These are phyloP conservation scores for Blera fallax DNA, from an alignment of 2,888 invertebrate species.

Conservation along the genomic window DNA sequence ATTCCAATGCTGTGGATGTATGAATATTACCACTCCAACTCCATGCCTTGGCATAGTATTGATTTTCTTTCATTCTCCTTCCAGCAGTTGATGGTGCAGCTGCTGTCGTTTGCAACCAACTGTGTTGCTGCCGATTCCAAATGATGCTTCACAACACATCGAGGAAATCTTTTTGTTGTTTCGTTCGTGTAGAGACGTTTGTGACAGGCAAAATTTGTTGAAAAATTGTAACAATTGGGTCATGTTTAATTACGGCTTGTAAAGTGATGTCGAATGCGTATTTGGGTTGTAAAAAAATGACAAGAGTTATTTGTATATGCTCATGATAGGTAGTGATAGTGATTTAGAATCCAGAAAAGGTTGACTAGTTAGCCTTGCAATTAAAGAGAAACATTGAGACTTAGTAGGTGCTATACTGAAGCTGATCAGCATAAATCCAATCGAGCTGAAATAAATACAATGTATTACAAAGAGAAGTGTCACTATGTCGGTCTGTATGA, in stretches of 20 bases:
- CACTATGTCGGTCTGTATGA: no score
- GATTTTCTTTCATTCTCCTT: conserved; percentile 57
- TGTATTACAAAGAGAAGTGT: no score
- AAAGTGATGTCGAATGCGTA: conserved; percentile 58
- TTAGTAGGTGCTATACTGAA: no score
- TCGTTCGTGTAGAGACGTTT: conserved; percentile 60
- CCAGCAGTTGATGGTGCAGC: conserved; percentile 41
- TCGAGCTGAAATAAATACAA: no score
- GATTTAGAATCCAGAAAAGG: no score
- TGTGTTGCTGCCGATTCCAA: conserved; percentile 27
- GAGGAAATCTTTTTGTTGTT: conserved; percentile 47
- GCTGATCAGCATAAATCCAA: no score
- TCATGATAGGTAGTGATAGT: neutral
- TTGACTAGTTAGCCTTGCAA: no score
- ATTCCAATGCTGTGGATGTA: conserved; percentile 69
- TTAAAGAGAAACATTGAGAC: no score
- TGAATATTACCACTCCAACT: conserved; percentile 70
- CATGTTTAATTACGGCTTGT: conserved; percentile 62
- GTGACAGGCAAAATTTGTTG: conserved; percentile 61
- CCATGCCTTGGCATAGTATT: conserved; percentile 50
- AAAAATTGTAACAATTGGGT: conserved; percentile 61
- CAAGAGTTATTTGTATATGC: neutral
- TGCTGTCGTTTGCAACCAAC: conserved; percentile 42
- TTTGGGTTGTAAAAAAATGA: conserved; percentile 7
- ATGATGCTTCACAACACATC: conserved; percentile 43